Evolutionary conservation across 2,888 invertebrate species (phyloP).

Genomic region (Leucoma salicis): DNA sequence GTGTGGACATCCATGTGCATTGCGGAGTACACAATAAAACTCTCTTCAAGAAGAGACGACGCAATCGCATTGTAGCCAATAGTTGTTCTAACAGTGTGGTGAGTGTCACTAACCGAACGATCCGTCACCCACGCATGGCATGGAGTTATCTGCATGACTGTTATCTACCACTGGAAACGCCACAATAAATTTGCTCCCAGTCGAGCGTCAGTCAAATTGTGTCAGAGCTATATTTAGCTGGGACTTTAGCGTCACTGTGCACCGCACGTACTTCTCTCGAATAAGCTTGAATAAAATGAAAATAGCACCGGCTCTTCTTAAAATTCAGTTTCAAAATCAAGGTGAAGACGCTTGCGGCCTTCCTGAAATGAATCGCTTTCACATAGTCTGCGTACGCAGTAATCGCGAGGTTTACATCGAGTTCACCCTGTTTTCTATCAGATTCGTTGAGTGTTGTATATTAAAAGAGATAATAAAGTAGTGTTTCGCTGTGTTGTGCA

Average conservation of each 20-base stretch:
- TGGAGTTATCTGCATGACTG: slow-evolving; percentile 57
- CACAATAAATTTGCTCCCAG: slow-evolving; percentile 31
- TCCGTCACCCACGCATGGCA: slow-evolving; percentile 52
- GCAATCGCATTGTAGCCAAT: slow-evolving; percentile 49
- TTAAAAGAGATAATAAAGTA: slow-evolving; percentile 46
- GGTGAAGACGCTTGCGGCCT: slow-evolving; percentile 74
- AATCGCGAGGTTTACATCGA: slow-evolving; percentile 52
- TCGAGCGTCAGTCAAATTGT: slow-evolving; percentile 30
- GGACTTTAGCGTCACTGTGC: slow-evolving; percentile 48
- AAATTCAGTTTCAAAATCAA: slow-evolving; percentile 79
- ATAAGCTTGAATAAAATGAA: slow-evolving; percentile 71
- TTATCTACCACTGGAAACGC: slow-evolving; percentile 40
- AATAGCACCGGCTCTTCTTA: slow-evolving; percentile 70
- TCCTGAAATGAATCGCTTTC: slow-evolving; percentile 69
- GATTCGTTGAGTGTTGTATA: slow-evolving; percentile 36
- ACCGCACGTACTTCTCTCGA: slow-evolving; percentile 72
- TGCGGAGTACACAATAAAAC: slow-evolving; percentile 61
- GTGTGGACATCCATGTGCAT: slow-evolving; percentile 74
- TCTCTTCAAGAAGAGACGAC: slow-evolving; percentile 53
- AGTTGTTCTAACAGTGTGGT: slow-evolving; percentile 74
- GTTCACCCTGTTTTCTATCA: slow-evolving; percentile 52
- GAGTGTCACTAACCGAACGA: slow-evolving; percentile 68
- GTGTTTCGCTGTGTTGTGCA: slow-evolving; percentile 36
- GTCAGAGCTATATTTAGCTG: slow-evolving; percentile 58
- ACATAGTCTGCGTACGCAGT: slow-evolving; percentile 46